Evolutionary conservation across 1,140 invertebrate genomes (phyloP).

Genomic region (Lepidurus arcticus): DNA sequence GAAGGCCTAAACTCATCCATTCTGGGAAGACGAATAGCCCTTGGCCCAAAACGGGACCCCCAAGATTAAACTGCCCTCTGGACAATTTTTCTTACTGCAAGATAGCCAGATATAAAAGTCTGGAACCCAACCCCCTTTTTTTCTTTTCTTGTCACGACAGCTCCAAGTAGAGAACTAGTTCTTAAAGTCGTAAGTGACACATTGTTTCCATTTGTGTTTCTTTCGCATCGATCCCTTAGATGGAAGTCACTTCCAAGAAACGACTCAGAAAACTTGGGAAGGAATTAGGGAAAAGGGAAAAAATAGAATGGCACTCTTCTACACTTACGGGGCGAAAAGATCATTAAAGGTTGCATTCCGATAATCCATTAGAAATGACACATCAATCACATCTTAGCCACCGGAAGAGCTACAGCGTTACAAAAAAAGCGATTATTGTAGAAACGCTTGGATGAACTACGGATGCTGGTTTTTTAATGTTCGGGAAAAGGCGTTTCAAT

Average conservation of each 20-base stretch:
- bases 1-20: neutral
- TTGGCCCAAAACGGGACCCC: neutral
- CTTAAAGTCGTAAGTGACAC: neutral
- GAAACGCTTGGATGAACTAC: neutral
- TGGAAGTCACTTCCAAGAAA: neutral
- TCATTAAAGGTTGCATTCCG: no score
- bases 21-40: neutral
- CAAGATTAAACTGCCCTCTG: neutral
- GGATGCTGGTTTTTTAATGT: neutral
- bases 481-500: neutral
- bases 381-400: neutral
- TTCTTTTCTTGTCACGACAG: neutral
- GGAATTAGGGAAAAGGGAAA: neutral
- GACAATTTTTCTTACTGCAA: conserved; percentile 1
- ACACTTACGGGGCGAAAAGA: no score
- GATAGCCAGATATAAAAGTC: neutral
- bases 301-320: no score
- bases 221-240: neutral
- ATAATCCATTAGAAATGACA: no score
- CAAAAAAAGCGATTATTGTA: neutral
- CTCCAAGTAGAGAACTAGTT: neutral
- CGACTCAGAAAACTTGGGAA: neutral
- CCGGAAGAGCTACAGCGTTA: neutral
- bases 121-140: neutral
- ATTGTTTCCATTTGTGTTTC: neutral